Evolutionary conservation across 2,888 invertebrate species (phyloP), one percentile per base, ranked within the genome.

Genomic region (Parnassius mnemosyne): DNA sequence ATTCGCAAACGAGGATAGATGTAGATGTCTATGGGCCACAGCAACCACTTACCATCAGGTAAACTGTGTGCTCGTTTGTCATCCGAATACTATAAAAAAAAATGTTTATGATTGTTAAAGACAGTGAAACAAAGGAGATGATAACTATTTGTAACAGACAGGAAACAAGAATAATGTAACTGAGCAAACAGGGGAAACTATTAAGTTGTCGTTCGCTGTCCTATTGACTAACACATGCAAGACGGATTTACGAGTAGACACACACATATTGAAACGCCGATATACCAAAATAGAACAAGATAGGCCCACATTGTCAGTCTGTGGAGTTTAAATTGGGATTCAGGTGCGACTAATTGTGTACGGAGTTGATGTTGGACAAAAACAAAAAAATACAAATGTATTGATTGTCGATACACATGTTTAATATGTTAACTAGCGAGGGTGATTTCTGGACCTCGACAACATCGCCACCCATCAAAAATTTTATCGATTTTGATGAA

Each of bases 201-300:
- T 89, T 85, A 89, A 89, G 77, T 84, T 88, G 88, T 89, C 89
- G 78, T 75, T 80, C 74, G 70, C 72, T 75, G 73, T 71, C 73
- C 81, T 82, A 84, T 87, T 81, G 72, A 77, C 79, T 77, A 75
- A 76, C 80, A 80, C 81, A 79, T 81, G 81, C 77, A 75, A 79
- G 82, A 84, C 78, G 79, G 82, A 88, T 87, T 87, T 83, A 87
- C 81, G 74, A 73, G 50, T 59, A 69, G 73, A 72, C 72, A 74
- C 70, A 64, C 68, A 68, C 69, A 65, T 71, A 69, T 65, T 67
- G 65, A 65, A 64, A 66, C 68, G 70, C 66, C 66, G 68, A 64
- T 55, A 62, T 68, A 75, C 76, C 16, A 20, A 62, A 62, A 62
- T 62, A 62, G 53, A 63, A 46, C 7, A 46, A 52, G 52, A 47